These are phyloP conservation scores for Yponomeuta evonymella DNA, from an alignment of 2,888 invertebrate genomes.

Conservation along the genomic window DNA sequence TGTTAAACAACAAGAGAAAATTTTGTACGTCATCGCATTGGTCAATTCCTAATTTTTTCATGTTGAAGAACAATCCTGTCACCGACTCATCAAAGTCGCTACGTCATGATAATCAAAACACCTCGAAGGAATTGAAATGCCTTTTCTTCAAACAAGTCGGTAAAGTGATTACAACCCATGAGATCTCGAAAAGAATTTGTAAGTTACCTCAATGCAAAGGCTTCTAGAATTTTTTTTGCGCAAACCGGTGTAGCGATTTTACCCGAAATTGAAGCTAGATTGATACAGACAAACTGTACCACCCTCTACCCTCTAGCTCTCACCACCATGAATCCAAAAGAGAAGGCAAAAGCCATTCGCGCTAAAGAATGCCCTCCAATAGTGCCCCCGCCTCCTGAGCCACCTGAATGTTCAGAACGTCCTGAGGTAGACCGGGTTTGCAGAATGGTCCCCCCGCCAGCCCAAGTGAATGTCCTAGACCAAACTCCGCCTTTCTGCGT, in stretches of 20 bases:
- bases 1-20: background rate
- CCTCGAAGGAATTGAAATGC: background rate
- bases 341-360: background rate
- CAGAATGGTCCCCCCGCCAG: background rate
- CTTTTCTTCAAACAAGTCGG: background rate
- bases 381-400: background rate
- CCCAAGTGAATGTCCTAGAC: background rate
- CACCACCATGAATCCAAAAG: background rate
- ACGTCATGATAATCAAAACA: background rate
- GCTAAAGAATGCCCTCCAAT: background rate
- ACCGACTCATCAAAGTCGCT: background rate
- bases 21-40: background rate
- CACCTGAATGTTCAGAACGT: background rate
- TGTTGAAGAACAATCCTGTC: background rate
- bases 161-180: background rate
- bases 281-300: background rate
- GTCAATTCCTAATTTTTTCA: background rate
- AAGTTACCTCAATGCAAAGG: background rate
- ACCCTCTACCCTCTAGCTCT: too few species aligned
- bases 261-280: too few species aligned
- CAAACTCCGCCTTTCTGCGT: background rate
- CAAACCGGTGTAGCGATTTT: too few species aligned
- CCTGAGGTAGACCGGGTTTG: background rate
- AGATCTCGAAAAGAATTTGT: background rate
- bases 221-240: background rate